These are phyloP conservation scores for Capricornis sumatraensis DNA, from an alignment of 2,113 vertebrate genomes.

Conservation along the genomic window DNA sequence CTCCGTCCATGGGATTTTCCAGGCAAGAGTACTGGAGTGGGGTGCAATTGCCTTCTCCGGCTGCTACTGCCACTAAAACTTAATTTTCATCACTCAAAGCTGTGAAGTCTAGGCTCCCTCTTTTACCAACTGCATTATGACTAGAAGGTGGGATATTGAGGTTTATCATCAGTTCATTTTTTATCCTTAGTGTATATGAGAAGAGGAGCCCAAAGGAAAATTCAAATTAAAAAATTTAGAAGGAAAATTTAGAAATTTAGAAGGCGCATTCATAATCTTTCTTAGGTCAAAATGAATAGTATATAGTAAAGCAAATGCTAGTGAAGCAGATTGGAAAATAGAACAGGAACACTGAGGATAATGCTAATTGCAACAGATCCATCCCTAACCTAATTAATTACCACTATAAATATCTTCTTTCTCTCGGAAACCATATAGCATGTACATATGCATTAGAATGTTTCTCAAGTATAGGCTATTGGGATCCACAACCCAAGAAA, in stretches of 20 bases:
- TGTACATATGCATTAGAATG: background rate
- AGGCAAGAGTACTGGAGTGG: no score
- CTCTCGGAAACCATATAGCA: background rate
- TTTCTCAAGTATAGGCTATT: background rate
- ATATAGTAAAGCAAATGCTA: background rate
- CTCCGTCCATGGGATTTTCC: no score
- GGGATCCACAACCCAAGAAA: background rate
- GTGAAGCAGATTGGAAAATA: background rate
- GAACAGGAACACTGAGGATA: background rate
- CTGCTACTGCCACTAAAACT: background rate
- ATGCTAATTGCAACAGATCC: background rate
- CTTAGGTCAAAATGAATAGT: background rate
- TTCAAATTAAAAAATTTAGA: background rate
- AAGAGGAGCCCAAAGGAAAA: constrained; percentile 12
- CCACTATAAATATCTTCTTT: background rate
- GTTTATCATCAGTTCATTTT: background rate
- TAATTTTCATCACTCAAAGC: background rate
- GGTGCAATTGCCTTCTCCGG: no score
- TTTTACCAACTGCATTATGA: constrained; percentile 16
- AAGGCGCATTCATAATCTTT: background rate
- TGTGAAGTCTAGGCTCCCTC: background rate
- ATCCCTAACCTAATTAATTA: background rate
- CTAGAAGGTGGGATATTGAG: background rate
- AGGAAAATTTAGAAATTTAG: no score
- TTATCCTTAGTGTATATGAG: background rate